phyloP scores from a whole-genome alignment of 2,797 vertebrate species.

The Arnoldichthys spilopterus region DNA sequence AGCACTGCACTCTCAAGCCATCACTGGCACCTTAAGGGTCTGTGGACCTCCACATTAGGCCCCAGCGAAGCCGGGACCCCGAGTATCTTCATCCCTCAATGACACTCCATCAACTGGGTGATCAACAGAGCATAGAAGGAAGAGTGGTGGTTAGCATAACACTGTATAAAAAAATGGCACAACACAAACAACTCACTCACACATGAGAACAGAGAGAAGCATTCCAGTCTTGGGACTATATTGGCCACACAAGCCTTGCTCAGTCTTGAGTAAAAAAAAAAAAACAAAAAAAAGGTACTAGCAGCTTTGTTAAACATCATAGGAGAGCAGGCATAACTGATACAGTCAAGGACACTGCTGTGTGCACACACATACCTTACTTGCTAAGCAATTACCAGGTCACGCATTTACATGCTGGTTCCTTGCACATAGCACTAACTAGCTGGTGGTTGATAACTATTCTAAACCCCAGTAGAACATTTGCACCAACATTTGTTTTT shows the following conservation, averaged over 20 bases:
- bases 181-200: not conserved
- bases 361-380: slow-evolving; percentile 11
- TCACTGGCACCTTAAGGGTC: slow-evolving; percentile 77
- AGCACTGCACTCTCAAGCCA: slow-evolving; percentile 81
- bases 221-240: not conserved
- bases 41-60: slow-evolving; percentile 48
- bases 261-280: slow-evolving; percentile 9
- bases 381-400: not conserved
- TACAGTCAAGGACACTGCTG: slow-evolving; percentile 36
- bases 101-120: slow-evolving; percentile 71
- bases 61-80: slow-evolving; percentile 58
- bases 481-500: not conserved
- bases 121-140: slow-evolving; percentile 57
- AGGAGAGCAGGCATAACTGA: slow-evolving; percentile 30
- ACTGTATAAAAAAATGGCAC: not conserved
- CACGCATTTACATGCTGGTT: slow-evolving; percentile 6
- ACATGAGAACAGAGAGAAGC: not conserved
- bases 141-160: slow-evolving; percentile 60
- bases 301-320: slow-evolving; percentile 40
- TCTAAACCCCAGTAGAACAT: not conserved
- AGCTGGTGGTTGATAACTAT: not conserved
- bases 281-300: slow-evolving; percentile 17
- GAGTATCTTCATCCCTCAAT: slow-evolving; percentile 67
- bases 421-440: not conserved
- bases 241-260: slow-evolving; percentile 17